These are phyloP conservation scores for Actinostola sp. DNA, from an alignment of 92 coral and sea anemone genomes.

Conservation along the genomic window DNA sequence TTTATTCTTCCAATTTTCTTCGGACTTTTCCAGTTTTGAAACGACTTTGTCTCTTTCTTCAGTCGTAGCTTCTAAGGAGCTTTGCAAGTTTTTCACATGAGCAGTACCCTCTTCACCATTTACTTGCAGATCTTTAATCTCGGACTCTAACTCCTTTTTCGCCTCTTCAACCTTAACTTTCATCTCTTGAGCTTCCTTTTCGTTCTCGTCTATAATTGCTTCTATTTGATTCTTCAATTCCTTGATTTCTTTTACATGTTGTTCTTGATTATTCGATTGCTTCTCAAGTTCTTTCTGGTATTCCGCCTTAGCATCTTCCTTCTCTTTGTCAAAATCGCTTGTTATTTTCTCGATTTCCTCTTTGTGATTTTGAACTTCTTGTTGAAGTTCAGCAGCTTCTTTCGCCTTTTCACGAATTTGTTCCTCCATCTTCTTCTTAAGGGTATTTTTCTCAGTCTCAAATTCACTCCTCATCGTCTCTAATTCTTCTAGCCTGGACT, in stretches of 20 bases:
- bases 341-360: conserved; percentile 36
- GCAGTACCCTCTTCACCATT: conserved; percentile 32
- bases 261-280: conserved; percentile 4
- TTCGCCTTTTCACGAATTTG: conserved; percentile 25
- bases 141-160: conserved; percentile 19
- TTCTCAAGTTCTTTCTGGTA: conserved; percentile 33
- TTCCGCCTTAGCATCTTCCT: conserved; percentile 3
- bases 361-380: conserved; percentile 29
- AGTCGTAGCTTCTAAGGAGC: conserved; percentile 12
- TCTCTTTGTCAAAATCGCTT: conserved; percentile 24
- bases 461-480: conserved; percentile 26
- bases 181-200: conserved; percentile 9
- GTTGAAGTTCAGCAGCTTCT: conserved; percentile 3
- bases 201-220: conserved; percentile 19
- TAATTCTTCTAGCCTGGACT: conserved; percentile 6
- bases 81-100: conserved; percentile 34
- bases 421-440: conserved; percentile 43
- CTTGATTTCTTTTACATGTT: conserved; percentile 20
- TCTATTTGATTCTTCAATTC: conserved; percentile 25
- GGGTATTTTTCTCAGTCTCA: conserved; percentile 30
- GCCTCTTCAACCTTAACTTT: conserved; percentile 30
- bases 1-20: conserved; percentile 36
- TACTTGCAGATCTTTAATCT: conserved; percentile 43
- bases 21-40: conserved; percentile 20
- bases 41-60: conserved; percentile 38